These are phyloP conservation scores for Pseudochromis fuscus DNA, from an alignment of 2,797 vertebrate species.

Conservation along the genomic window DNA sequence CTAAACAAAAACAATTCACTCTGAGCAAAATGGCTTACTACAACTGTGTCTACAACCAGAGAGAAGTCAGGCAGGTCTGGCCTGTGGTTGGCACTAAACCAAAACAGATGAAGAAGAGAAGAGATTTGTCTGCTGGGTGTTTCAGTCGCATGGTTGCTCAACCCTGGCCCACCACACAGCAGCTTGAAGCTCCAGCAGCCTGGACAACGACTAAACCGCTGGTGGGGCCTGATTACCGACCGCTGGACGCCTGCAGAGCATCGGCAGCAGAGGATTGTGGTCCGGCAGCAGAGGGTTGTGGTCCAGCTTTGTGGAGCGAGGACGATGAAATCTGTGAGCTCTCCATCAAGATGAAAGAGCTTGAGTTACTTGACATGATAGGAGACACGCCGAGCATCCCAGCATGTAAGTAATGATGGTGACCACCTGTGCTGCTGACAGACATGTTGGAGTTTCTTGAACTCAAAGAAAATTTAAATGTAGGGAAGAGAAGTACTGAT, in stretches of 20 bases:
- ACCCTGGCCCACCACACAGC: neutral
- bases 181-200: neutral
- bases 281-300: neutral
- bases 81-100: too few relatives aligned
- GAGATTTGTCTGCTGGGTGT: too few relatives aligned
- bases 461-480: too few relatives aligned
- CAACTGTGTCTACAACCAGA: slow-evolving; percentile 28
- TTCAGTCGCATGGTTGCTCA: accelerated
- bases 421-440: slow-evolving; percentile 10
- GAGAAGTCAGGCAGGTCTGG: slow-evolving; percentile 11
- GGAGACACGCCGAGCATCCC: slow-evolving; percentile 15
- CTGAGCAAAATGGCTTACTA: slow-evolving; percentile 45
- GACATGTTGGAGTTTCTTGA: too few relatives aligned
- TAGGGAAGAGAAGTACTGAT: too few relatives aligned
- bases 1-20: slow-evolving; percentile 33
- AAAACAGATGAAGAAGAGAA: neutral
- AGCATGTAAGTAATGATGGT: slow-evolving; percentile 40
- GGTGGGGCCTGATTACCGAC: slow-evolving; percentile 43
- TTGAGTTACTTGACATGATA: slow-evolving; percentile 54
- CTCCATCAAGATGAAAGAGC: slow-evolving; percentile 59
- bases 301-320: slow-evolving; percentile 25
- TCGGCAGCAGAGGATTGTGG: neutral
- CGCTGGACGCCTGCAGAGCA: slow-evolving; percentile 53
- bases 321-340: slow-evolving; percentile 59
- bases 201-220: neutral